Evolutionary conservation across 2,888 invertebrate genomes (phyloP).

Genomic region (Exephanes ischioxanthus): DNA sequence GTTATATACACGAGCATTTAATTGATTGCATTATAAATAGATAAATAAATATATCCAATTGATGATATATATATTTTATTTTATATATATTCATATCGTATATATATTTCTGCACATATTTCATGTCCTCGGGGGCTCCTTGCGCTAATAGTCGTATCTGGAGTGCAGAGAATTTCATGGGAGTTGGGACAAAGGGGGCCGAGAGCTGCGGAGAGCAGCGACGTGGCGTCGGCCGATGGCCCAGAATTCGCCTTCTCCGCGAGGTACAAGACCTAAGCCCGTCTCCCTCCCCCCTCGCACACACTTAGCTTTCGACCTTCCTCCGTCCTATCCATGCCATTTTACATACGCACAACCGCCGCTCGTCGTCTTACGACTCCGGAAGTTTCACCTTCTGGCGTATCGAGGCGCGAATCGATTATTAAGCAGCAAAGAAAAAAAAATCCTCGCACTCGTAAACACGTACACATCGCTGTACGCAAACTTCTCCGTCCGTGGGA

Average conservation of each 20-base stretch:
- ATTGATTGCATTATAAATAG: no score
- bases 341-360: not conserved
- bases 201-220: slow-evolving; percentile 20
- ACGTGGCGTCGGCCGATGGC: slow-evolving; percentile 38
- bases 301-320: slow-evolving; percentile 42
- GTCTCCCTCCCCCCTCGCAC: not conserved
- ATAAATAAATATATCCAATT: no score
- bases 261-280: slow-evolving; percentile 7
- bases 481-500: not conserved
- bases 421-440: slow-evolving; percentile 25
- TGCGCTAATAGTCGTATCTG: not conserved
- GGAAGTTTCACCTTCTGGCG: slow-evolving; percentile 56
- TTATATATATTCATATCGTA: no score
- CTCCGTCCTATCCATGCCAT: slow-evolving; percentile 15
- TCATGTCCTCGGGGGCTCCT: not conserved
- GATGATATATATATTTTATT: no score
- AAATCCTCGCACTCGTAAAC: not conserved
- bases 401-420: slow-evolving; percentile 48
- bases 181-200: slow-evolving; percentile 4
- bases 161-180: slow-evolving; percentile 7
- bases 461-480: not conserved
- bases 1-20: no score
- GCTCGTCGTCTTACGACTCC: slow-evolving; percentile 36
- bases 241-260: slow-evolving; percentile 45
- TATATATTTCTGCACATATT: not conserved